Conservation (phyloP, 1,140 invertebrate genomes). For the Cataglyphis hispanica region DNA sequence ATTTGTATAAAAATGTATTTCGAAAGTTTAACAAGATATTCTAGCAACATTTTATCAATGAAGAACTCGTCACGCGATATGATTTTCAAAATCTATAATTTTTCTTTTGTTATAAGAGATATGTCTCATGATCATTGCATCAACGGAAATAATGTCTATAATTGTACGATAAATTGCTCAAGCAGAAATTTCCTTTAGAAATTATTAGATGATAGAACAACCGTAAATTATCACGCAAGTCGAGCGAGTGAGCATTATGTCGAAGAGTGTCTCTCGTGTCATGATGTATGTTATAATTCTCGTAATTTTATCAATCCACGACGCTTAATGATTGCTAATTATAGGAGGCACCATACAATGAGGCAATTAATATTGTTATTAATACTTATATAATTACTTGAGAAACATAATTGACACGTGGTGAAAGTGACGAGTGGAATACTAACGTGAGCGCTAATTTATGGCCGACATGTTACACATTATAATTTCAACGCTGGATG, state of each 20-base stretch:
- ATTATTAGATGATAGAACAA: constrained; percentile 4
- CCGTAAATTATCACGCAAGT: not conserved
- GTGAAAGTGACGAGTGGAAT: constrained; percentile 45
- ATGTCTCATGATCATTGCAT: not conserved
- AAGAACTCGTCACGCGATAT: not conserved
- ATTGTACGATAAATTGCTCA: not conserved
- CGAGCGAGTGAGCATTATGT: not conserved
- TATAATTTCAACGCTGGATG: constrained; percentile 31
- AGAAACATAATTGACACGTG: constrained; percentile 38
- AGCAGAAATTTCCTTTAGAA: not conserved
- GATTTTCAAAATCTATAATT: constrained; percentile 8
- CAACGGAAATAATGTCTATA: not conserved
- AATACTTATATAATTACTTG: constrained; percentile 40
- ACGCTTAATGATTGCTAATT: constrained; percentile 35
- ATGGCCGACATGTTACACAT: not conserved
- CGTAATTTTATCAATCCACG: constrained; percentile 15
- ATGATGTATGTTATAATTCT: not conserved
- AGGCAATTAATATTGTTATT: constrained; percentile 17
- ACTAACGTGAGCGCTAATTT: constrained; percentile 45
- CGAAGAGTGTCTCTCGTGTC: constrained; percentile 6
- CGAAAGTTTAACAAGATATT: not conserved
- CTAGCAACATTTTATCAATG: not conserved
- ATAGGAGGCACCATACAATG: constrained; percentile 17
- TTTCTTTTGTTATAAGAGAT: not conserved
- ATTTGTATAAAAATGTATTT: not conserved